phyloP scores from a whole-genome alignment of 37 sponge, comb jelly and placozoan genomes.

The Ianthella basta region DNA sequence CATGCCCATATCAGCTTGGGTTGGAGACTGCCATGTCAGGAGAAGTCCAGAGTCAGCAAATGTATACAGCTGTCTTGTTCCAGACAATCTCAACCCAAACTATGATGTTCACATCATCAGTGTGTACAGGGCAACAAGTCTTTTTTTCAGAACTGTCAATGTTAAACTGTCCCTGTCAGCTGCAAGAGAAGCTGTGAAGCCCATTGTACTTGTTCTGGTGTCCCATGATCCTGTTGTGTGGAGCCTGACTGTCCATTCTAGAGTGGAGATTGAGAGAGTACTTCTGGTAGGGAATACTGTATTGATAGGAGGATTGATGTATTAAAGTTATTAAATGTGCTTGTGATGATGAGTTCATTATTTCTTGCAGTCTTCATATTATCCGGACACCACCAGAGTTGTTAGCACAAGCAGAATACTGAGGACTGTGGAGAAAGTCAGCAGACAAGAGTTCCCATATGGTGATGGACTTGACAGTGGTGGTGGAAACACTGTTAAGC shows the following conservation, averaged over 20 bases:
- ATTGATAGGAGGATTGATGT: not conserved
- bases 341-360: too few species aligned
- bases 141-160: not conserved
- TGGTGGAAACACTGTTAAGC: slow-evolving; percentile 6
- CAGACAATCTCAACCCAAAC: not conserved
- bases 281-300: not conserved
- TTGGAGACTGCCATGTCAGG: slow-evolving; percentile 10
- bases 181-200: not conserved
- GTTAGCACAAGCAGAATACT: too few species aligned
- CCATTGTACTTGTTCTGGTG: slow-evolving; percentile 21
- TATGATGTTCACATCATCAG: slow-evolving; percentile 25
- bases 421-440: too few species aligned
- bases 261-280: slow-evolving; percentile 26
- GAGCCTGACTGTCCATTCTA: slow-evolving; percentile 9
- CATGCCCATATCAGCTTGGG: too few species aligned
- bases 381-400: too few species aligned
- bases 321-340: too few species aligned
- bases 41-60: not conserved
- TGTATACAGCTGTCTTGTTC: slow-evolving; percentile 21
- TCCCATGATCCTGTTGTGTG: slow-evolving; percentile 25
- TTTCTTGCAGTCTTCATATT: too few species aligned
- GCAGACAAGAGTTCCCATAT: not conserved
- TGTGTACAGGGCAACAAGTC: not conserved
- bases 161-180: not conserved
- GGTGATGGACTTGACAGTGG: slow-evolving; percentile 18